Conservation (phyloP, 2,888 invertebrate species). For the Pyrrhosoma nymphula region DNA sequence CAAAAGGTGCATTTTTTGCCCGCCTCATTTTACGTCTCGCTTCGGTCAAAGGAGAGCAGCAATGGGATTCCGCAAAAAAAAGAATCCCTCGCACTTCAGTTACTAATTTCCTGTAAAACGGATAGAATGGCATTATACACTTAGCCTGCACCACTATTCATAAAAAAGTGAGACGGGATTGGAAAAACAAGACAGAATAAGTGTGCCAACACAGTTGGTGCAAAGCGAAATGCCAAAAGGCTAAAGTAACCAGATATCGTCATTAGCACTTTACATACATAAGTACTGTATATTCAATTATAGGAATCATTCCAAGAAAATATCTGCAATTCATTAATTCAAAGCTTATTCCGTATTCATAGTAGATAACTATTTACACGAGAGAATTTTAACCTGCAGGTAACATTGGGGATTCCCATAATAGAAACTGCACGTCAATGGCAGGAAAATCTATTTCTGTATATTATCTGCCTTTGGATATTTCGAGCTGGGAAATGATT, state of each 20-base stretch:
- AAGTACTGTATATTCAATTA: no score
- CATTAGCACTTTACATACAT: background rate
- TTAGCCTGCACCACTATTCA: background rate
- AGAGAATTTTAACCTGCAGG: no score
- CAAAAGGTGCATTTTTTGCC: slow-evolving; percentile 36
- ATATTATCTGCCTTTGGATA: background rate
- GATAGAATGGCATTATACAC: background rate
- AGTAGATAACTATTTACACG: no score
- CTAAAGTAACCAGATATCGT: background rate
- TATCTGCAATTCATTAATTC: no score
- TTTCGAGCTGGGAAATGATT: background rate
- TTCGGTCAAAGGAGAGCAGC: slow-evolving; percentile 20
- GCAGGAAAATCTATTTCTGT: background rate
- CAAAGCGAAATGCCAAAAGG: background rate
- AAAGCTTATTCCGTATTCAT: no score
- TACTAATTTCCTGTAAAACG: background rate
- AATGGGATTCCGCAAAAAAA: background rate
- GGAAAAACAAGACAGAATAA: no score
- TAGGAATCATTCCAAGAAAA: no score
- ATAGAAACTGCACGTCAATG: background rate
- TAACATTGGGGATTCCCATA: background rate
- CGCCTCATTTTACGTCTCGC: background rate
- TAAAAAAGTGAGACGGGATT: background rate
- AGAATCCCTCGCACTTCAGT: background rate
- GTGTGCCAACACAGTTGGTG: background rate